Evolutionary conservation across 2,888 invertebrate species (phyloP).

Genomic region (Leptinotarsa rubiginosa): DNA sequence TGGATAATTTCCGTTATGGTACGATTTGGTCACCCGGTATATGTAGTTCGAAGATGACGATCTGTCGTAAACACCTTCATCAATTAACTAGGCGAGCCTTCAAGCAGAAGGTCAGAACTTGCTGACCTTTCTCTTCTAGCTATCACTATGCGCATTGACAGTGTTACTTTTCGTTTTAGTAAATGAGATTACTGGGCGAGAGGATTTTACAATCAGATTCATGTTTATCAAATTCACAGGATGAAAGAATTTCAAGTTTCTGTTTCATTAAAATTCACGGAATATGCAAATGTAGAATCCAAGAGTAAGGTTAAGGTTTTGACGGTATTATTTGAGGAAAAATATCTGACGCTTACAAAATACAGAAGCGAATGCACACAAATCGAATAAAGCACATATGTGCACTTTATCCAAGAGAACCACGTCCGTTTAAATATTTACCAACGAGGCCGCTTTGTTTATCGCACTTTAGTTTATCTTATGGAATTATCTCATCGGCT

Average conservation of each 20-base stretch:
- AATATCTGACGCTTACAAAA: background rate
- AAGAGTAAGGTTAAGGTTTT: too few relatives aligned
- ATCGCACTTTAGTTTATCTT: conserved; percentile 14
- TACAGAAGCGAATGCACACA: conserved; percentile 2
- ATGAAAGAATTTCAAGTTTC: too few relatives aligned
- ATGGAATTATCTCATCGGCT: conserved; percentile 20
- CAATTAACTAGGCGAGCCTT: conserved; percentile 10
- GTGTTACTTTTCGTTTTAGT: background rate
- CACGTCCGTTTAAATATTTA: conserved; percentile 24
- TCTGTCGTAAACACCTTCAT: background rate
- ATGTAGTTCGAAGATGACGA: background rate
- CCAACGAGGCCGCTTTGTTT: conserved; percentile 7
- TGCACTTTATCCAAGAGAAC: background rate
- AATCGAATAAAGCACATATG: background rate
- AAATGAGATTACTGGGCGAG: background rate
- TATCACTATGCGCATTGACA: background rate
- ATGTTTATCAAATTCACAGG: background rate
- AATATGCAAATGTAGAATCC: background rate
- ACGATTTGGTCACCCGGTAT: too few relatives aligned
- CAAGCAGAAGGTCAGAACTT: background rate
- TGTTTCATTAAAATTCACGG: background rate
- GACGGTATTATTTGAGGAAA: background rate
- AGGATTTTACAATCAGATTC: background rate
- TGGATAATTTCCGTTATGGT: too few relatives aligned
- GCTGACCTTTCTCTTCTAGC: conserved; percentile 10